These are phyloP conservation scores for Aphidius colemani DNA, from an alignment of 2,888 invertebrate genomes.

Conservation along the genomic window DNA sequence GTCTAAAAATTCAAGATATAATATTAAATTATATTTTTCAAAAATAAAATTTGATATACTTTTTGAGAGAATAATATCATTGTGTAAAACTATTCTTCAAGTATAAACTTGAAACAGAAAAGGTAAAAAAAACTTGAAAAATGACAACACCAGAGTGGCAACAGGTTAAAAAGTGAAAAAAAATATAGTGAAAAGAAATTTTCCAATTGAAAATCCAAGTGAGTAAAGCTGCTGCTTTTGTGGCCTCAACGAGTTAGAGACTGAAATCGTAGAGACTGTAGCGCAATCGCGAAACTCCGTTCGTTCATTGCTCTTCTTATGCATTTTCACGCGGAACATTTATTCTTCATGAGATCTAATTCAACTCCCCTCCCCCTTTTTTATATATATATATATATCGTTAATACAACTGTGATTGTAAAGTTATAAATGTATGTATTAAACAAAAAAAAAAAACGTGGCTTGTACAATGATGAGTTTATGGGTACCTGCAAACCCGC, in stretches of 20 bases:
- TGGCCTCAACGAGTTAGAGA: not conserved
- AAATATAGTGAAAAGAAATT: not conserved
- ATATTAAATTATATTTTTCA: no score
- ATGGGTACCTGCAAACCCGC: slow-evolving; percentile 21
- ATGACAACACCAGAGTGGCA: slow-evolving; percentile 1
- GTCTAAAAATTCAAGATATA: no score
- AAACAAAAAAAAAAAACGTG: not conserved
- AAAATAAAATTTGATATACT: no score
- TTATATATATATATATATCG: slow-evolving; percentile 22
- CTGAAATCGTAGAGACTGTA: no score
- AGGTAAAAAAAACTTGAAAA: not conserved
- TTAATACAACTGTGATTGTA: not conserved
- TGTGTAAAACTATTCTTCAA: not conserved
- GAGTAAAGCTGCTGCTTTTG: slow-evolving; percentile 11
- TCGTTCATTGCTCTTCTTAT: slow-evolving; percentile 26
- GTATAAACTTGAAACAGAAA: not conserved
- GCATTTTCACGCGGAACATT: slow-evolving; percentile 19
- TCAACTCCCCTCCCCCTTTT: no score
- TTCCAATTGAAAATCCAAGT: slow-evolving; percentile 10
- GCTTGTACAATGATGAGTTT: slow-evolving; percentile 23
- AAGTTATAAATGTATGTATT: slow-evolving; percentile 18
- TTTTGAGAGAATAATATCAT: no score
- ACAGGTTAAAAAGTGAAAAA: not conserved
- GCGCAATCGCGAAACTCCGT: slow-evolving; percentile 10
- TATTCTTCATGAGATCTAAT: no score